Base-by-base conservation (phyloP, 2,797 vertebrate genomes). In the Nannoperca australis region DNA sequence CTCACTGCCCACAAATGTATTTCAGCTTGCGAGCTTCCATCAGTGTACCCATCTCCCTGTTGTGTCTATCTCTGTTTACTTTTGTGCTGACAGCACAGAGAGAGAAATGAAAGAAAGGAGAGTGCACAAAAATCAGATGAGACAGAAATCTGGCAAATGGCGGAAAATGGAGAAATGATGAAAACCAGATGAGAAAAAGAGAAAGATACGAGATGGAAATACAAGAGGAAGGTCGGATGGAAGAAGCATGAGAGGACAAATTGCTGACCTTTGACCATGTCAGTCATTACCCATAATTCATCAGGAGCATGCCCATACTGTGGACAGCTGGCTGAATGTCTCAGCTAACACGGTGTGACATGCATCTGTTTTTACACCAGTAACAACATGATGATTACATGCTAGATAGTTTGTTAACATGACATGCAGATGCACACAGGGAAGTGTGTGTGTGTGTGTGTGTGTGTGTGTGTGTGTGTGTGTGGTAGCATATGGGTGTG, bases 271-370 rank as follows among this genome's bases (percentile, higher is more conserved):
- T 60, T 72, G 69, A 70, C 65, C 49, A 9, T 20, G 17, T 67
- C 47, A n/a, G 53, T 67, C 60, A 44, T 77, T 68, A 61, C 49
- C 76, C 67, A 38, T 54, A 77, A 84, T 80, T 45, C 55, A 76
- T 75, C 44, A 32, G 65, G 30, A 72, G 53, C 24, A n/a, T 66
- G 69, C 65, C 55, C 36, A 27, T 17, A 14, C 18, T 18, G 53
- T 60, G 45, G 68, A 67, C 58, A 73, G 73, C 50, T 70, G 61
- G 40, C 69, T 64, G 22, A 36, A 42, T 81, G 45, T 69, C 71
- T 73, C 34, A 62, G 56, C 17, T 71, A 81, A 85, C 70, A 24
- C 50, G 45, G 50, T 72, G 59, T 77, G 82, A 85, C 83, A 53
- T 59, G 42, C 66, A 51, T 84, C 58, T 65, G 53, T 58, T 77